Conservation (phyloP, 2,888 invertebrate species). For the Andrena minutula region DNA sequence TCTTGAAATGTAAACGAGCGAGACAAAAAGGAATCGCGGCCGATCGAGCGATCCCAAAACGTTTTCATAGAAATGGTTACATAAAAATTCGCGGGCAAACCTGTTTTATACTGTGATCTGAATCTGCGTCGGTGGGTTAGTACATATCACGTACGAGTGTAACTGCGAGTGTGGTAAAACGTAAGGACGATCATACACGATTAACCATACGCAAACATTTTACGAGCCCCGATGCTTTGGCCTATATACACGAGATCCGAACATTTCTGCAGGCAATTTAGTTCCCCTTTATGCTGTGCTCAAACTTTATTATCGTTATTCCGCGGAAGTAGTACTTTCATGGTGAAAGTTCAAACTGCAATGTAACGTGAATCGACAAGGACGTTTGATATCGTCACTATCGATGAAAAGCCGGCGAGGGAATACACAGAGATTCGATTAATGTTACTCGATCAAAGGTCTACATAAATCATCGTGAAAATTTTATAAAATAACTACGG, state of each 20-base stretch:
- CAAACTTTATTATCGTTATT: slow-evolving; percentile 52
- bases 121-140: not conserved
- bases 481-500: no score
- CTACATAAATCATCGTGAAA: no score
- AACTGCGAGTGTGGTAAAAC: not conserved
- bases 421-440: not conserved
- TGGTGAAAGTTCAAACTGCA: slow-evolving; percentile 34
- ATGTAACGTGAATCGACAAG: slow-evolving; percentile 23
- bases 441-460: no score
- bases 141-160: not conserved
- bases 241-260: slow-evolving; percentile 4
- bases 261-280: slow-evolving; percentile 24
- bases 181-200: slow-evolving; percentile 57
- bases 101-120: slow-evolving; percentile 6
- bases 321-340: slow-evolving; percentile 25
- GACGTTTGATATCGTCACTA: slow-evolving; percentile 27
- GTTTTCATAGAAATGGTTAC: not conserved
- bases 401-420: slow-evolving; percentile 17
- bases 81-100: slow-evolving; percentile 6
- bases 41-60: not conserved
- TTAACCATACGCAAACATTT: slow-evolving; percentile 62
- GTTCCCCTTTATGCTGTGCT: slow-evolving; percentile 17
- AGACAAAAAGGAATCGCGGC: not conserved
- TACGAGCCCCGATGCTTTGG: slow-evolving; percentile 19
- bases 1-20: not conserved